phyloP scores from a whole-genome alignment of 2,797 vertebrate species.

The Pipistrellus pipistrellus region DNA sequence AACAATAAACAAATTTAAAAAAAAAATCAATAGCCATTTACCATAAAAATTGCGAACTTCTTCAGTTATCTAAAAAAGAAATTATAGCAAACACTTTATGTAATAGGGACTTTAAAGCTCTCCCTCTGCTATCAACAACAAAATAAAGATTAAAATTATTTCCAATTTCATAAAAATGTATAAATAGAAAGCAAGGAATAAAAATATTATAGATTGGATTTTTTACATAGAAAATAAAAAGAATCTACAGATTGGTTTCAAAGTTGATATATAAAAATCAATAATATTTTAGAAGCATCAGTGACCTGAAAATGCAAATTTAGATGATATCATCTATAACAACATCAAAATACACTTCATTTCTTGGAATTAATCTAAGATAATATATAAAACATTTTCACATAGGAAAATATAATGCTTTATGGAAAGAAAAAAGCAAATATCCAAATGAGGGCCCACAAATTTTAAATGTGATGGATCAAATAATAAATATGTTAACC shows the following conservation, averaged over 20 bases:
- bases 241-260: background rate
- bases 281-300: constrained; percentile 18
- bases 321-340: background rate
- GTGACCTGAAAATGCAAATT: constrained; percentile 30
- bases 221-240: background rate
- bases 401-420: background rate
- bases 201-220: background rate
- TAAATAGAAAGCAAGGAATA: background rate
- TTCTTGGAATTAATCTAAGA: constrained; percentile 6
- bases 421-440: background rate
- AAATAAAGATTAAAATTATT: background rate
- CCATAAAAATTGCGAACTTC: constrained; percentile 17
- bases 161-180: constrained; percentile 24
- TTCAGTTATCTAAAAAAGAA: background rate
- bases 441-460: background rate
- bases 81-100: background rate
- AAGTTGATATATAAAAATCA: background rate
- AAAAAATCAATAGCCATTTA: background rate
- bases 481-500: background rate
- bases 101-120: background rate
- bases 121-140: background rate
- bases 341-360: background rate
- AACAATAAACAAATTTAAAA: background rate
- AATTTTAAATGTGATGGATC: background rate
- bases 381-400: background rate